Conservation (phyloP, 2,888 invertebrate genomes). For the Ophioninae sp. region DNA sequence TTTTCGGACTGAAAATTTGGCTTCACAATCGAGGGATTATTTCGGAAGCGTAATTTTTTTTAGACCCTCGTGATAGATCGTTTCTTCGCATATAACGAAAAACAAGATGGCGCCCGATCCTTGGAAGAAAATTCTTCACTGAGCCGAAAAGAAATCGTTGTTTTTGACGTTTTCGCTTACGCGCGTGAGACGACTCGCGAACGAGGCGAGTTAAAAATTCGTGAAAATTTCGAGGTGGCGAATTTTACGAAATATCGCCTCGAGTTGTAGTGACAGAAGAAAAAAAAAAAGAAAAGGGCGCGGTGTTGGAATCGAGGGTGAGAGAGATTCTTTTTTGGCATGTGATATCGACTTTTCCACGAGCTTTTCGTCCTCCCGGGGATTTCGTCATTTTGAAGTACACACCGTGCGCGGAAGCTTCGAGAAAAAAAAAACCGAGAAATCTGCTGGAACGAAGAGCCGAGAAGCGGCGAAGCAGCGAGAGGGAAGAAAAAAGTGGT, state of each 20-base stretch:
- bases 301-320: constrained; percentile 9
- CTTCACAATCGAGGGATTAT: too few species aligned
- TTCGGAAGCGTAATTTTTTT: neutral
- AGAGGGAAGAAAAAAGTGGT: neutral
- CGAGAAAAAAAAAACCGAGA: neutral
- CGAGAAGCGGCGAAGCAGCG: neutral
- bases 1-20: too few species aligned
- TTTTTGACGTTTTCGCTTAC: neutral
- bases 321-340: neutral
- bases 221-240: neutral
- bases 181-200: neutral
- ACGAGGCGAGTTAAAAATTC: neutral
- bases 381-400: constrained; percentile 15
- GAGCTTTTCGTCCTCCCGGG: constrained; percentile 16
- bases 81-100: neutral
- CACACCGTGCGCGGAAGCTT: constrained; percentile 20
- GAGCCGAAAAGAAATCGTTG: neutral
- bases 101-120: neutral
- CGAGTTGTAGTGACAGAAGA: neutral
- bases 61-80: neutral
- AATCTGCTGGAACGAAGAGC: neutral
- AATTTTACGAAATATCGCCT: neutral
- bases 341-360: constrained; percentile 30
- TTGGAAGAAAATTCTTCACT: neutral
- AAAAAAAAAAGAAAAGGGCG: neutral